Percentiles rank a stretch among this genome's conserved stretches.
Evolutionary conservation across 2,888 invertebrate species (phyloP).

Genomic region (Clistopyga incitator): DNA sequence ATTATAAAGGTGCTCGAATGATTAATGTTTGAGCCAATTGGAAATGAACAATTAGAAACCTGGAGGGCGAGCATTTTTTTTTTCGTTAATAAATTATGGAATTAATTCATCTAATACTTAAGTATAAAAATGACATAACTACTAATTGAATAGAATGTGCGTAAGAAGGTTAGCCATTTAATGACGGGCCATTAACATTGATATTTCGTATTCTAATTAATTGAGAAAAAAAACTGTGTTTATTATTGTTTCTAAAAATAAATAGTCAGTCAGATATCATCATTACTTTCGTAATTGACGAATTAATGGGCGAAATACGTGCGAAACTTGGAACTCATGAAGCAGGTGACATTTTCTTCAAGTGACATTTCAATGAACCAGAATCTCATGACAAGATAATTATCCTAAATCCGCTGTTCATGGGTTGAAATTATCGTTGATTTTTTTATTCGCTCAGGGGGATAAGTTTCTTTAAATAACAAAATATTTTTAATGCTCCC

Average conservation of each 20-base stretch:
- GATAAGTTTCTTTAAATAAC: too few relatives aligned
- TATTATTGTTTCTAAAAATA: neutral
- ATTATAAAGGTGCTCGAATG: neutral
- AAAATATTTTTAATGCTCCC: too few relatives aligned
- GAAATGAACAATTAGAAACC: neutral
- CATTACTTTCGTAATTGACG: neutral
- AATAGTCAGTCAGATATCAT: neutral
- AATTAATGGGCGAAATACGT: conserved; percentile 8
- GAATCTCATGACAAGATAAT: too few relatives aligned
- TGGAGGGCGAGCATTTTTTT: neutral
- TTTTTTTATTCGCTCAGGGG: too few relatives aligned
- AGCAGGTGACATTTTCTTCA: too few relatives aligned
- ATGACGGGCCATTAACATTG: neutral
- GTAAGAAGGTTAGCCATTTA: neutral
- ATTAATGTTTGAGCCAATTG: neutral
- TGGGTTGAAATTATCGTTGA: too few relatives aligned
- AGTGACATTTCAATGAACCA: too few relatives aligned
- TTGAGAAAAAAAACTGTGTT: neutral
- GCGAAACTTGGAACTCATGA: neutral
- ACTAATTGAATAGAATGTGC: neutral
- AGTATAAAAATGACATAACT: neutral
- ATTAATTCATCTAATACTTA: neutral
- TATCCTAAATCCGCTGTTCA: too few relatives aligned
- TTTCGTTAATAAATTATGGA: neutral
- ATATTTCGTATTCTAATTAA: neutral